Conservation (phyloP, 2,797 vertebrate species). For the Lagocephalus sceleratus region DNA sequence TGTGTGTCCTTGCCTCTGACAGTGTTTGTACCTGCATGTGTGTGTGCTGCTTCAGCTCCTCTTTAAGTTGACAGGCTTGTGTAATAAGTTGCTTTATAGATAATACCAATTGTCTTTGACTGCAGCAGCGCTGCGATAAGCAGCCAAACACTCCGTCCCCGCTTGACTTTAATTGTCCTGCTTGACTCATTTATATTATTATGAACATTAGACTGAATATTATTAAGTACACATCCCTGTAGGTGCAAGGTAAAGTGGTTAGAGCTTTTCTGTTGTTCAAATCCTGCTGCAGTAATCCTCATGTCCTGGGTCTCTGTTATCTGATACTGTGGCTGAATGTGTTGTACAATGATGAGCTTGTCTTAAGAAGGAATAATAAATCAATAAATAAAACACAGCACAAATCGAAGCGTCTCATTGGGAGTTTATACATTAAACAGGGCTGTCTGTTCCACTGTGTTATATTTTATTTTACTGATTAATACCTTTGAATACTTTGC, state of each 20-base stretch:
- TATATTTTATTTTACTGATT: too few relatives aligned
- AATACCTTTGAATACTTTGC: too few relatives aligned
- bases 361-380: slow-evolving; percentile 6
- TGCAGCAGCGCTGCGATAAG: slow-evolving; percentile 55
- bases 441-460: too few relatives aligned
- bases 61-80: slow-evolving; percentile 45
- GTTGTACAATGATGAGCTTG: not conserved
- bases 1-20: slow-evolving; percentile 24
- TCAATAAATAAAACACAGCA: too few relatives aligned
- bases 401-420: too few relatives aligned
- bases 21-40: slow-evolving; percentile 29
- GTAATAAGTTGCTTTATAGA: slow-evolving; percentile 66
- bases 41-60: slow-evolving; percentile 18
- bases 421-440: too few relatives aligned
- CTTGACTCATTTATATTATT: slow-evolving; percentile 49
- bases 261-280: slow-evolving; percentile 35
- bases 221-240: slow-evolving; percentile 34
- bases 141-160: slow-evolving; percentile 30
- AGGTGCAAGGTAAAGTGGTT: slow-evolving; percentile 32
- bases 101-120: slow-evolving; percentile 67
- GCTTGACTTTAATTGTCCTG: slow-evolving; percentile 55
- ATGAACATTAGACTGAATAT: slow-evolving; percentile 38
- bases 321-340: slow-evolving; percentile 22
- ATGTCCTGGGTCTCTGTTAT: slow-evolving; percentile 45
- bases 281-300: slow-evolving; percentile 53